A percentile compares a stretch with the other conserved stretches of the same genome.
Conservation (phyloP, 2,888 invertebrate genomes). For the Euphydryas editha region DNA sequence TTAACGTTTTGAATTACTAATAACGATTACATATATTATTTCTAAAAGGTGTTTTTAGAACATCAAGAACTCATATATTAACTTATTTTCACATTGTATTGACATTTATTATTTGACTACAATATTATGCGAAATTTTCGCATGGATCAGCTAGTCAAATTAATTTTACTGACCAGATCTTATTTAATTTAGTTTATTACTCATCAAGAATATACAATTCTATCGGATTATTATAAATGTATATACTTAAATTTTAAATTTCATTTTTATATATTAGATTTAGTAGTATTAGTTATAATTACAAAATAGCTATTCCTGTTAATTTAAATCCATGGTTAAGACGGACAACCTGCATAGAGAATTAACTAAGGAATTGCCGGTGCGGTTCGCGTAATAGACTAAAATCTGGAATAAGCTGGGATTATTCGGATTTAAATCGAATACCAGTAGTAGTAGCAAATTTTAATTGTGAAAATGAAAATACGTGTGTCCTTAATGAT, state of each 20-base stretch:
- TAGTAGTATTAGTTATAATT: no score
- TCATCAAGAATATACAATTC: background rate
- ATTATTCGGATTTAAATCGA: constrained; percentile 33
- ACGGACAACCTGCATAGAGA: constrained; percentile 64
- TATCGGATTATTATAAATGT: background rate
- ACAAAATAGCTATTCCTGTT: constrained; percentile 25
- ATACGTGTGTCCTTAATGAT: background rate
- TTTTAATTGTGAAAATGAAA: constrained; percentile 2
- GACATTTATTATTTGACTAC: no score
- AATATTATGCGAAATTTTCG: no score
- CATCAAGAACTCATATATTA: no score
- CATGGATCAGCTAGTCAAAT: no score
- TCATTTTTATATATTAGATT: no score
- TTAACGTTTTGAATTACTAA: no score
- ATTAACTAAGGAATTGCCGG: constrained; percentile 62
- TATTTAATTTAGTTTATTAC: no score
- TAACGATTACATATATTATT: no score
- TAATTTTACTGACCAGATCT: no score
- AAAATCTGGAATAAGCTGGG: constrained; percentile 40
- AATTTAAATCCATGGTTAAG: constrained; percentile 38
- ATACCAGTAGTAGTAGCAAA: constrained; percentile 2
- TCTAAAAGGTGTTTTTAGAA: no score
- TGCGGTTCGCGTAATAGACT: constrained; percentile 46
- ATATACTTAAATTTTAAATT: background rate
- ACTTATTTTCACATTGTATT: no score